phyloP scores from a whole-genome alignment of 2,888 invertebrate genomes.

The Pandemis cinnamomeana region DNA sequence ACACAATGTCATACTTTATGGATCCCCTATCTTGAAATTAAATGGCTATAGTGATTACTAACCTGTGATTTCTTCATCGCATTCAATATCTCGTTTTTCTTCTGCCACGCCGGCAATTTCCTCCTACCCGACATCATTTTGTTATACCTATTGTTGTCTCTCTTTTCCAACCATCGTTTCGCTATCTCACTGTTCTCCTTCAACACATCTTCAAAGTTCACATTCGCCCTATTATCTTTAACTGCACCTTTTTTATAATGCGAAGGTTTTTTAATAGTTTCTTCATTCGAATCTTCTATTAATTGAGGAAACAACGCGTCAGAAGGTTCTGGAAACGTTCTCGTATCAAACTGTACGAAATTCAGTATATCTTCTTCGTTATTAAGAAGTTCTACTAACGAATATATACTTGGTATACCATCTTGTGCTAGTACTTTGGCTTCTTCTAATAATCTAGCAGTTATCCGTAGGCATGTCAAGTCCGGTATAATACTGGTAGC shows the following conservation, averaged over 20 bases:
- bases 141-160: slow-evolving; percentile 85
- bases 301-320: slow-evolving; percentile 86
- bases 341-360: slow-evolving; percentile 83
- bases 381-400: slow-evolving; percentile 88
- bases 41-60: slow-evolving; percentile 22
- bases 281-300: slow-evolving; percentile 64
- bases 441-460: slow-evolving; percentile 87
- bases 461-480: slow-evolving; percentile 86
- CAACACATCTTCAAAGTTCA: slow-evolving; percentile 81
- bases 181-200: slow-evolving; percentile 87
- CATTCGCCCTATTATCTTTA: slow-evolving; percentile 78
- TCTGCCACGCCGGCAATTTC: slow-evolving; percentile 89
- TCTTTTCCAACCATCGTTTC: slow-evolving; percentile 85
- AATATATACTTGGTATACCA: slow-evolving; percentile 89
- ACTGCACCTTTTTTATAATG: slow-evolving; percentile 88
- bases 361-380: slow-evolving; percentile 87
- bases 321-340: slow-evolving; percentile 79
- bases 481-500: slow-evolving; percentile 85
- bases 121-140: slow-evolving; percentile 87
- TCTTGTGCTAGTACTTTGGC: slow-evolving; percentile 86
- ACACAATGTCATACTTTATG: too few species aligned
- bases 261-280: slow-evolving; percentile 75
- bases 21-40: background rate
- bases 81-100: slow-evolving; percentile 87
- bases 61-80: slow-evolving; percentile 86